These are phyloP conservation scores for Thalassoma bifasciatum DNA, from an alignment of 2,113 vertebrate genomes.

Conservation along the genomic window DNA sequence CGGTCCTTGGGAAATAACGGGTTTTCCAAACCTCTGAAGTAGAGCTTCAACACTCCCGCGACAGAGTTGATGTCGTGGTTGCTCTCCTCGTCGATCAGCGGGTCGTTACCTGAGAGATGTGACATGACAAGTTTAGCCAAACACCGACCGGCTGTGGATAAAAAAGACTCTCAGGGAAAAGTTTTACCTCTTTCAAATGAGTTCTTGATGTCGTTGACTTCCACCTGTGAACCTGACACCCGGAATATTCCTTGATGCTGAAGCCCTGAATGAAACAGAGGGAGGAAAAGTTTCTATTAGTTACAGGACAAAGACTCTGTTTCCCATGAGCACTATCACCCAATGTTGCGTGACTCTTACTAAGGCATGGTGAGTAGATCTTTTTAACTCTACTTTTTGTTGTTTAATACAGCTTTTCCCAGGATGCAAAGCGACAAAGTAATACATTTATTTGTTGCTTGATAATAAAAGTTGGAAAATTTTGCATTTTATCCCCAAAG, in stretches of 20 bases:
- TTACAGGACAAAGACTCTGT: too few relatives aligned
- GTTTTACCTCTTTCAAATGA: slow-evolving; percentile 96
- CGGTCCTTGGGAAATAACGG: slow-evolving; percentile 98
- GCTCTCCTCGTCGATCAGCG: slow-evolving; percentile 96
- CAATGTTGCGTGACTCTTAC: too few relatives aligned
- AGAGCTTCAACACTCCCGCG: slow-evolving; percentile 96
- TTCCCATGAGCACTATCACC: too few relatives aligned
- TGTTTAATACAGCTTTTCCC: too few relatives aligned
- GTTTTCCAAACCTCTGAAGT: slow-evolving; percentile 98
- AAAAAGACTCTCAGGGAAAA: neutral
- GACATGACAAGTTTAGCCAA: slow-evolving; percentile 17
- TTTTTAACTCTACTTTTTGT: too few relatives aligned
- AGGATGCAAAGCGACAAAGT: too few relatives aligned
- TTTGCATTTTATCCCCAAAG: too few relatives aligned
- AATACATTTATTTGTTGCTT: too few relatives aligned
- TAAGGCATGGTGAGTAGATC: too few relatives aligned
- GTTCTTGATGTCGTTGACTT: slow-evolving; percentile 99
- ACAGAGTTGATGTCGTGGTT: slow-evolving; percentile 99
- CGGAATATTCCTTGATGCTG: slow-evolving; percentile 99
- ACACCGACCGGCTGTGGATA: neutral
- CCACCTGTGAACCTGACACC: slow-evolving; percentile 97
- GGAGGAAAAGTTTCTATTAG: neutral
- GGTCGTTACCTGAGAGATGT: slow-evolving; percentile 92
- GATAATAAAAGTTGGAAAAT: too few relatives aligned
- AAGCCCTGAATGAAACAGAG: slow-evolving; percentile 84